Base-by-base conservation (phyloP, 2,888 invertebrate species). In the Actias luna region DNA sequence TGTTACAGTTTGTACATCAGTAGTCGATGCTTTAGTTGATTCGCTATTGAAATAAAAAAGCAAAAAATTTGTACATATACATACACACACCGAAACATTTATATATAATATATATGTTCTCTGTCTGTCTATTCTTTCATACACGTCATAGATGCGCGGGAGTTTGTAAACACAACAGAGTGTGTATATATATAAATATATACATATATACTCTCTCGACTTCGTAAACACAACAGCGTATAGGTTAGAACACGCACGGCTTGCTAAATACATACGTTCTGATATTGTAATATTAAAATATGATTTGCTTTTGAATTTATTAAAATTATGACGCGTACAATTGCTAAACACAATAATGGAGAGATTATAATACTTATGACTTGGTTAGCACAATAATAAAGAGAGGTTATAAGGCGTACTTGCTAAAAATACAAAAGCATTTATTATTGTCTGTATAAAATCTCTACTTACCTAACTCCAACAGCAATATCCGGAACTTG, bases 11-110 rank as follows among this genome's bases (percentile, higher is more conserved):
- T 35, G 35, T 35, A 35, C 35, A 7, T 35, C 35, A 35, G 35
- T 35, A 35, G 35, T 35, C 35, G 67, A 69, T 68, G 69, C 67
- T 68, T 65, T 68, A 67, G 67, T 65, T 70, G 68, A 66, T 66
- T 67, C 65, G 70, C 68, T 68, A 66, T 66, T 66, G 29, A 65
- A 67, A 69, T 65, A 67, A 66, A 67, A 67, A 42, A 64, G 29
- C 22, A 33, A 62, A 62, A 65, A 65, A 55, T 59, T 36, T 22
- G 39, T 29, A 18, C 31, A 62, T 27, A 59, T 31, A 59, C 35
- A 25, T 60, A 39, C 29, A 64, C 35, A 58, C 58, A 60, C 16
- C 58, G 46, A 60, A 12, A 63, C 50, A 63, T 60, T 55, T 35
- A 60, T 36, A 35, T 35, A 35, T 35, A 35, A 35, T 61, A 65